Evolutionary conservation across 1,140 invertebrate genomes (phyloP).

Genomic region (Lerema accius): DNA sequence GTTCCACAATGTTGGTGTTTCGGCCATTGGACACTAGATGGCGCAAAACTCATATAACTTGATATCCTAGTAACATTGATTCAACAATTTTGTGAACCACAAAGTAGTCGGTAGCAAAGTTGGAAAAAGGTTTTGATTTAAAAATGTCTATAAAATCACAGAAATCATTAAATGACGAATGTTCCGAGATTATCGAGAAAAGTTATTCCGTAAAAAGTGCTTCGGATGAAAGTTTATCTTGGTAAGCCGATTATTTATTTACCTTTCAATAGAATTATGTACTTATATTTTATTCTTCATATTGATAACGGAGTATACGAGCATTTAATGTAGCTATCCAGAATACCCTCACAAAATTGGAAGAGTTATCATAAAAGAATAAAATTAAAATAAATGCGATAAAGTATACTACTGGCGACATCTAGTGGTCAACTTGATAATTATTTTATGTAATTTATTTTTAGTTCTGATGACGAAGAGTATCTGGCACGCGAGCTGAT

Average conservation of each 20-base stretch:
- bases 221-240: constrained; percentile 63
- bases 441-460: too few relatives aligned
- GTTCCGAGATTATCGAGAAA: constrained; percentile 66
- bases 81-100: constrained; percentile 37
- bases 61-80: constrained; percentile 33
- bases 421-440: too few relatives aligned
- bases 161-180: constrained; percentile 68
- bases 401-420: too few relatives aligned
- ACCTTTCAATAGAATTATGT: too few relatives aligned
- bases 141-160: constrained; percentile 73
- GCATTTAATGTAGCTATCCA: too few relatives aligned
- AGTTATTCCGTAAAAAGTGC: constrained; percentile 65
- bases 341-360: too few relatives aligned
- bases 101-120: too few relatives aligned
- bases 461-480: constrained; percentile 60
- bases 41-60: neutral
- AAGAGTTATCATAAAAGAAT: too few relatives aligned
- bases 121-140: too few relatives aligned
- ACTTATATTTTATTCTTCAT: too few relatives aligned
- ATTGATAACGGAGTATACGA: too few relatives aligned
- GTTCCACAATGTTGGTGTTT: neutral
- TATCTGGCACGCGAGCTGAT: constrained; percentile 53
- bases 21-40: constrained; percentile 1
- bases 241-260: constrained; percentile 49
- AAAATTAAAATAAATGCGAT: too few relatives aligned